Base-by-base conservation (phyloP, 53 echinoderm and acorn worm genomes). In the Patiria pectinifera region DNA sequence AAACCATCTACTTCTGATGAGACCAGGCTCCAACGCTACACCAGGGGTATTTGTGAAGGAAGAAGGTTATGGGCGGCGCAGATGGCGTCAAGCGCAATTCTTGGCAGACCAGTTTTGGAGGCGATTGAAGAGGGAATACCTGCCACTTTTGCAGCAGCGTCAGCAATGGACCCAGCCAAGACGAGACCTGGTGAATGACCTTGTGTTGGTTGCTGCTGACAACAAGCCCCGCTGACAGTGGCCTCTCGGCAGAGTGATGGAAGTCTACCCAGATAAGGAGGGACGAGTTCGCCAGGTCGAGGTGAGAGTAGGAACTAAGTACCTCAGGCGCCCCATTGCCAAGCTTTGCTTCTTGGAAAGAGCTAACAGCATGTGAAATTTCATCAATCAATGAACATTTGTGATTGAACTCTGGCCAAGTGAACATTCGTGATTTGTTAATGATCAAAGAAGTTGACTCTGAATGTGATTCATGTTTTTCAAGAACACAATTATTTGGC, bases 51-150 rank as follows among this genome's bases (percentile, higher is more conserved):
- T 95, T 58, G 86, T 22, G 2, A 93, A 86, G 86, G 71, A 60
- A 3, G 92, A 93, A 48, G 53, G n/a, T 4, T 94, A 94, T 62
- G 92, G 93, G 3, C 25, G 83, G 11, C 62, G 93, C 10, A 61
- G 93, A 25, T 96, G 93, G 95, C 91, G 93, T 4, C 95, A 95
- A 23, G 79, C 71, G n/a, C 95, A 95, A 77, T 91, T 86, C 62
- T 35, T 92, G 23, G 91, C 91, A 2, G 63, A 92, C 76, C 86
- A 89, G 59, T 96, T 96, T 46, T 94, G 94, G 94, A 78, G 60
- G 22, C 62, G 91, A 15, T 96, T 95, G 95, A 23, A 86, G 5
- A 84, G 87, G 43, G 92, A 95, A 61, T 96, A 96, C 85, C 74
- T 95, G 15, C 96, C 94, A n/a, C 80, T 91, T 12, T 66, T 96